Percentiles rank a stretch among this genome's conserved stretches.
Evolutionary conservation across 2,113 vertebrate genomes (phyloP).

Genomic region (Damaliscus lunatus): DNA sequence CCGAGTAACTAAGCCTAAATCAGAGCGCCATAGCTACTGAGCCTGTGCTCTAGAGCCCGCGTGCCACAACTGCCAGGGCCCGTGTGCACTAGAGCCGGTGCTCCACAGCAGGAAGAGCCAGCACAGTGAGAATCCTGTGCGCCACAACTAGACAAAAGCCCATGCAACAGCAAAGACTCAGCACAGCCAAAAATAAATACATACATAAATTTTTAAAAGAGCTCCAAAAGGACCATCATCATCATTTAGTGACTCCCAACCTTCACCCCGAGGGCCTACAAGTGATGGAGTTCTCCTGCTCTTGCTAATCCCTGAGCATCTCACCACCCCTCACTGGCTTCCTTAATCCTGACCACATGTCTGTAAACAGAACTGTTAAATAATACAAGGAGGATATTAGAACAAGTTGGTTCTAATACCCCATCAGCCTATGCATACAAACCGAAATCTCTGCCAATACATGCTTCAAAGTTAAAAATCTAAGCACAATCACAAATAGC

Average conservation of each 20-base stretch:
- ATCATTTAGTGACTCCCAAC: background rate
- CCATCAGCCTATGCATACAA: background rate
- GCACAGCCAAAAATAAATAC: background rate
- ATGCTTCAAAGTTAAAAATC: background rate
- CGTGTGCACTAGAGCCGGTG: fast-evolving
- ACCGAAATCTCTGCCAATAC: background rate
- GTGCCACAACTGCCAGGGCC: too few species aligned
- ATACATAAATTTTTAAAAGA: background rate
- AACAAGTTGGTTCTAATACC: background rate
- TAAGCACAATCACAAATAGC: background rate
- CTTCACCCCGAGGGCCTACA: background rate
- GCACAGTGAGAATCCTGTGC: background rate
- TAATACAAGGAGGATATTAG: background rate
- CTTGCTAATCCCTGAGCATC: background rate
- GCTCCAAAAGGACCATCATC: background rate
- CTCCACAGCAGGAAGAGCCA: background rate
- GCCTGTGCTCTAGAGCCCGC: background rate
- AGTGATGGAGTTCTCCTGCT: background rate
- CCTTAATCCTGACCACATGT: background rate
- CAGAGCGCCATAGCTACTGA: background rate
- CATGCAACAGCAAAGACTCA: background rate
- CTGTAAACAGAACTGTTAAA: background rate
- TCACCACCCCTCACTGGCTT: background rate
- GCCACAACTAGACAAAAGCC: background rate
- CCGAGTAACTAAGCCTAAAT: background rate